These are phyloP conservation scores for Orchestia grillus DNA, from an alignment of 1,140 invertebrate genomes.

Conservation along the genomic window DNA sequence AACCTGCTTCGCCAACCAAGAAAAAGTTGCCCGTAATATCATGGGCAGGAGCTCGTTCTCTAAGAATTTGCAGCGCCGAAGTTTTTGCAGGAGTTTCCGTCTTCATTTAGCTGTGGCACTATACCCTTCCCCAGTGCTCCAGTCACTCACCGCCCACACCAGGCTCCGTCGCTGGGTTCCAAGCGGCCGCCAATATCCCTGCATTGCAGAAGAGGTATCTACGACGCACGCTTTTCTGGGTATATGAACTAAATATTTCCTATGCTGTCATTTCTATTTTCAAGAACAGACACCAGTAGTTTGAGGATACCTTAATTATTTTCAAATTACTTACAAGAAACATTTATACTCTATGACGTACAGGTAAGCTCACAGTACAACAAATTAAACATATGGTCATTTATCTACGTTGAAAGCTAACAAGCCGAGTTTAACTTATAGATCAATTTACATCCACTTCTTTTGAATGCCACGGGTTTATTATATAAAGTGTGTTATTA, in stretches of 20 bases:
- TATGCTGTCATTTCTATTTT: not conserved
- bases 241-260: not conserved
- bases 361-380: too few species aligned
- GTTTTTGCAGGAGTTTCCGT: not conserved
- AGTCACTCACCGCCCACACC: not conserved
- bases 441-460: too few species aligned
- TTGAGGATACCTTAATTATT: too few species aligned
- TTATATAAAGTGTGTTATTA: too few species aligned
- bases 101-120: conserved; percentile 7
- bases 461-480: too few species aligned
- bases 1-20: not conserved
- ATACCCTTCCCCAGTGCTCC: not conserved
- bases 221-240: too few species aligned
- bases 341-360: too few species aligned
- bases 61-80: not conserved
- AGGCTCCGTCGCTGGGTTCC: not conserved
- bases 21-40: not conserved
- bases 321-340: too few species aligned
- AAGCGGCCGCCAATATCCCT: not conserved
- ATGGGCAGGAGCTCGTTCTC: not conserved
- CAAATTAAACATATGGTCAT: too few species aligned
- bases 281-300: too few species aligned
- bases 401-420: too few species aligned
- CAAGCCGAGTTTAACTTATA: too few species aligned
- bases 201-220: not conserved